These are phyloP conservation scores for Drosophila equinoxialis DNA, from an alignment of 1,140 invertebrate species.

Conservation along the genomic window DNA sequence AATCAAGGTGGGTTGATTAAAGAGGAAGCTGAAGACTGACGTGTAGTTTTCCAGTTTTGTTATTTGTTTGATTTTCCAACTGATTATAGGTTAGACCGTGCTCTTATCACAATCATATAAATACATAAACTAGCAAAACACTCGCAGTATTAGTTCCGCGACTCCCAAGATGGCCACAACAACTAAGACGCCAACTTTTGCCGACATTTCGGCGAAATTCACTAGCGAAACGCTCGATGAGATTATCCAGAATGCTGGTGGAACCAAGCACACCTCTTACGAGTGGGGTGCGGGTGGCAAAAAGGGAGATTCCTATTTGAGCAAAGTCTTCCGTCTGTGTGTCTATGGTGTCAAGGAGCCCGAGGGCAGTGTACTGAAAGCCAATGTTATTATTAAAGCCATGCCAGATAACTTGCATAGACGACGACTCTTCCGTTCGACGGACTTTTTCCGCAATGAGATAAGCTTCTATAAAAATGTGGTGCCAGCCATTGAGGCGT, in stretches of 20 bases:
- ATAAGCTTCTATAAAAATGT: constrained; percentile 87
- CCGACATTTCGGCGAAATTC: constrained; percentile 82
- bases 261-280: constrained; percentile 82
- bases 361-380: constrained; percentile 58
- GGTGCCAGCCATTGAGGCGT: constrained; percentile 84
- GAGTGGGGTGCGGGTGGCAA: constrained; percentile 84
- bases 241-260: constrained; percentile 80
- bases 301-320: constrained; percentile 88
- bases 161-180: constrained; percentile 39
- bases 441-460: constrained; percentile 89
- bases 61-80: background rate
- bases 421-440: constrained; percentile 86
- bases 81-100: background rate
- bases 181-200: constrained; percentile 37
- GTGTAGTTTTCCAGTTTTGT: background rate
- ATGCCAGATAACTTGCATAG: constrained; percentile 86
- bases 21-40: background rate
- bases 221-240: constrained; percentile 83
- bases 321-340: constrained; percentile 85
- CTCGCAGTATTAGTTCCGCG: background rate
- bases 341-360: constrained; percentile 83
- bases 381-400: constrained; percentile 85
- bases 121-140: background rate
- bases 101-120: background rate
- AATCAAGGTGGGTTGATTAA: background rate